A percentile compares a stretch with the other conserved stretches of the same genome.
phyloP scores from a whole-genome alignment of 2,113 vertebrate species.

The Proteles cristata region DNA sequence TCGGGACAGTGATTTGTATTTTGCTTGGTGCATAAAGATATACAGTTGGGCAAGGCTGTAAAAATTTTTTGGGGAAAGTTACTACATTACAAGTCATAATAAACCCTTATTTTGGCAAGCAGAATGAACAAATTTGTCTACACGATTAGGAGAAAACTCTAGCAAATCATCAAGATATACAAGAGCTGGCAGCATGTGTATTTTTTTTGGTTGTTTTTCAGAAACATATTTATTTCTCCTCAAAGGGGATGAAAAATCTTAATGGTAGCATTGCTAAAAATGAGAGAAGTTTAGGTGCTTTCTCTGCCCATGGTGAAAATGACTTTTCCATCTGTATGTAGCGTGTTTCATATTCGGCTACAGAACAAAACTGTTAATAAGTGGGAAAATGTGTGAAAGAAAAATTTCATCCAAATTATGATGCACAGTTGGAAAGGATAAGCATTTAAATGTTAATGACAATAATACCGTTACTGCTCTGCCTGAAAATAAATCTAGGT shows the following conservation, averaged over 20 bases:
- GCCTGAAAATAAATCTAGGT: conserved; percentile 53
- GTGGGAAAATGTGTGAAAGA: conserved; percentile 50
- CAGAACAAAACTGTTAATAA: conserved; percentile 56
- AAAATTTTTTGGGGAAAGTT: conserved; percentile 55
- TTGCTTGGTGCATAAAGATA: conserved; percentile 57
- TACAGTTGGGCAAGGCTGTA: conserved; percentile 30
- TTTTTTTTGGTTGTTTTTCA: conserved; percentile 62
- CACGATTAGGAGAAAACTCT: conserved; percentile 58
- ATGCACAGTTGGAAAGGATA: conserved; percentile 66
- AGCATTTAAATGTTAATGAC: conserved; percentile 68
- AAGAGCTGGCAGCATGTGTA: conserved; percentile 25
- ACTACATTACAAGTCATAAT: conserved; percentile 45
- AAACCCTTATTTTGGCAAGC: conserved; percentile 69
- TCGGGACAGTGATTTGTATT: conserved; percentile 34
- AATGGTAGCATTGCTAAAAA: conserved; percentile 49
- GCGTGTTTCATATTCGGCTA: background rate
- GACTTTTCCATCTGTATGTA: conserved; percentile 52
- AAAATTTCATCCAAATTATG: conserved; percentile 60
- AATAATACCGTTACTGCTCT: conserved; percentile 45
- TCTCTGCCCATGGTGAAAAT: conserved; percentile 28
- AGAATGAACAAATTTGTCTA: conserved; percentile 68
- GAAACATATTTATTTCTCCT: conserved; percentile 70
- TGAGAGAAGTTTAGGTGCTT: conserved; percentile 47
- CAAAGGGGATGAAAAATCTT: conserved; percentile 57
- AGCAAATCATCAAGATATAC: conserved; percentile 70